Evolutionary conservation across 2,888 invertebrate genomes (phyloP).

Genomic region (Metopia argyrocephala): DNA sequence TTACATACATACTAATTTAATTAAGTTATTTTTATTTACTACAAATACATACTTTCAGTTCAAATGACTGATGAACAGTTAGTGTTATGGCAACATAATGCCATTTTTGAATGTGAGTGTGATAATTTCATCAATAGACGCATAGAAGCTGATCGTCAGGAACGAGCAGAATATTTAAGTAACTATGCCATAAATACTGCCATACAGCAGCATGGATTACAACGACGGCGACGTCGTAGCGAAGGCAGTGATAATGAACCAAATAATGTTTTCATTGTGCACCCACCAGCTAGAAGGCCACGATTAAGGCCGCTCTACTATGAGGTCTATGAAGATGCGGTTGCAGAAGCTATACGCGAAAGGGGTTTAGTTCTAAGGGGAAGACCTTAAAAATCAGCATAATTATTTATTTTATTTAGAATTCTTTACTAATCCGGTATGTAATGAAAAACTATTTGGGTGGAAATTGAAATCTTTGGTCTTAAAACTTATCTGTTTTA

Average conservation of each 20-base stretch:
- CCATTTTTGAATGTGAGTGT: conserved; percentile 69
- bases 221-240: conserved; percentile 32
- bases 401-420: background rate
- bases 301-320: conserved; percentile 37
- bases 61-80: conserved; percentile 70
- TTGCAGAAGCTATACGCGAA: conserved; percentile 60
- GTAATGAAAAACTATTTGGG: too few species aligned
- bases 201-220: conserved; percentile 67
- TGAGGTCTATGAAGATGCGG: conserved; percentile 65
- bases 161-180: conserved; percentile 59
- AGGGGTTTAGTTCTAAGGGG: conserved; percentile 62
- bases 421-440: too few species aligned
- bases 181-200: conserved; percentile 69
- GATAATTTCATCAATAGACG: conserved; percentile 70
- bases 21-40: background rate
- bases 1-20: background rate
- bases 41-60: conserved; percentile 55
- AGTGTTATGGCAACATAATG: conserved; percentile 69
- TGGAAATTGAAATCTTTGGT: too few species aligned
- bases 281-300: conserved; percentile 52
- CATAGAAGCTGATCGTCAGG: conserved; percentile 63
- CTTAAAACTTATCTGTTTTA: too few species aligned
- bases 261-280: conserved; percentile 43
- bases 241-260: conserved; percentile 47
- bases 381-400: conserved; percentile 42